Evolutionary conservation across 2,113 vertebrate genomes (phyloP).

Genomic region (Lepisosteus oculatus): DNA sequence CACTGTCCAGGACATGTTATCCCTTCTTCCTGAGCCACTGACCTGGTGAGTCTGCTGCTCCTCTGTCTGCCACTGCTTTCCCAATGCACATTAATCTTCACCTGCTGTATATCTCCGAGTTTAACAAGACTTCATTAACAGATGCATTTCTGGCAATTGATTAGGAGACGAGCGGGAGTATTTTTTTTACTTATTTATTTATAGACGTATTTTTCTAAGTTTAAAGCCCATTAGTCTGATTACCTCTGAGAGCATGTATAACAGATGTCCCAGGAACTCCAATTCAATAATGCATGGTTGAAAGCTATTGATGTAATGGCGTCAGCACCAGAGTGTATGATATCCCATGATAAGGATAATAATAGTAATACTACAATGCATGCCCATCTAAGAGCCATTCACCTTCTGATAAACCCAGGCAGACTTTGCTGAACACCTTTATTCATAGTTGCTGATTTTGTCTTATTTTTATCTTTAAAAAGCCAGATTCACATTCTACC

Average conservation of each 20-base stretch:
- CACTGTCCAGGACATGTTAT: too few species aligned
- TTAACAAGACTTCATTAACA: constrained; percentile 64
- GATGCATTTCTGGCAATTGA: constrained; percentile 67
- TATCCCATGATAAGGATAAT: too few species aligned
- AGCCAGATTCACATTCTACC: too few species aligned
- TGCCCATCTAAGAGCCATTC: too few species aligned
- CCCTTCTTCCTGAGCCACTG: too few species aligned
- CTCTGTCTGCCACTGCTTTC: constrained; percentile 51
- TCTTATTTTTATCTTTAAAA: too few species aligned
- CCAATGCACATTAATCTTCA: constrained; percentile 55
- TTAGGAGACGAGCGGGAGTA: constrained; percentile 63
- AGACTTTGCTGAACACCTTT: too few species aligned
- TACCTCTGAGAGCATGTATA: constrained; percentile 69
- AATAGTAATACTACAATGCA: too few species aligned
- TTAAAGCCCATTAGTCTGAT: constrained; percentile 75
- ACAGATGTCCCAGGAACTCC: constrained; percentile 72
- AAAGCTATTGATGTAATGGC: constrained; percentile 40
- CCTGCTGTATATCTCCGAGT: constrained; percentile 64
- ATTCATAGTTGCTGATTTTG: too few species aligned
- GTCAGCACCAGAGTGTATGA: too few species aligned
- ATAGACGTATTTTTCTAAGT: constrained; percentile 71
- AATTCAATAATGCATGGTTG: constrained; percentile 60
- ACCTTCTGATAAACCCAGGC: too few species aligned
- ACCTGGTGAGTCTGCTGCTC: constrained; percentile 47
- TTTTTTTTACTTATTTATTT: constrained; percentile 75